These are phyloP conservation scores for Dolichopus griseipennis DNA, from an alignment of 2,888 invertebrate genomes.

Conservation along the genomic window DNA sequence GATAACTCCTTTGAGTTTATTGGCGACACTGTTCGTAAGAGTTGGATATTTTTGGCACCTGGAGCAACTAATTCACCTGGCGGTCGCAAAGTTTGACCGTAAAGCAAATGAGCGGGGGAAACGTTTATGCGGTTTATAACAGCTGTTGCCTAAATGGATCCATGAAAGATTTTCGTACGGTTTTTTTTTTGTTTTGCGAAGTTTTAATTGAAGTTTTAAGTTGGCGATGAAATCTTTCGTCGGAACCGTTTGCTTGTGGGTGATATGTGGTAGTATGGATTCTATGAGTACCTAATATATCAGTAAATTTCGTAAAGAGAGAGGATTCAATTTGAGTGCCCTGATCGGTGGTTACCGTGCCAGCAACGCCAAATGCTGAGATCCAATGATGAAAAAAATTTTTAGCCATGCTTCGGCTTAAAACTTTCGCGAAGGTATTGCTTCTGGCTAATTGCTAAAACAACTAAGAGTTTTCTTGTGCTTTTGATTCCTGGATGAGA, in stretches of 20 bases:
- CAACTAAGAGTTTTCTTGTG: too few species aligned
- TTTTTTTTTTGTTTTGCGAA: constrained; percentile 13
- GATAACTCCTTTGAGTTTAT: too few species aligned
- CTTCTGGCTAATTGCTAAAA: too few species aligned
- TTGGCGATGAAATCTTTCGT: constrained; percentile 37
- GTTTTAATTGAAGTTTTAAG: constrained; percentile 33
- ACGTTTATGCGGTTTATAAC: background rate
- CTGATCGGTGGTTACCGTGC: constrained; percentile 18
- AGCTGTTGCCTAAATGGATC: background rate
- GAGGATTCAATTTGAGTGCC: constrained; percentile 34
- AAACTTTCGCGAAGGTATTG: too few species aligned
- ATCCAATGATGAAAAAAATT: too few species aligned
- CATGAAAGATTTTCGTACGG: background rate
- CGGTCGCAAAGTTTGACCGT: background rate
- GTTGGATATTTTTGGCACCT: too few species aligned
- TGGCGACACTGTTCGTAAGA: too few species aligned
- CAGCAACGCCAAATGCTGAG: constrained; percentile 4
- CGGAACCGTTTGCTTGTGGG: constrained; percentile 35
- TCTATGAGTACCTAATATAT: constrained; percentile 26
- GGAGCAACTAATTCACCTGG: too few species aligned
- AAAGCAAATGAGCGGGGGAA: background rate
- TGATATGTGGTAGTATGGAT: constrained; percentile 32
- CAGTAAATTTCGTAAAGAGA: constrained; percentile 26
- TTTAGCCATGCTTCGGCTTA: background rate
- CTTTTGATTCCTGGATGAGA: too few species aligned